A percentile compares a stretch with the other conserved stretches of the same genome.
These are phyloP conservation scores for Discoglossus pictus DNA, from an alignment of 2,797 vertebrate species.

Conservation along the genomic window DNA sequence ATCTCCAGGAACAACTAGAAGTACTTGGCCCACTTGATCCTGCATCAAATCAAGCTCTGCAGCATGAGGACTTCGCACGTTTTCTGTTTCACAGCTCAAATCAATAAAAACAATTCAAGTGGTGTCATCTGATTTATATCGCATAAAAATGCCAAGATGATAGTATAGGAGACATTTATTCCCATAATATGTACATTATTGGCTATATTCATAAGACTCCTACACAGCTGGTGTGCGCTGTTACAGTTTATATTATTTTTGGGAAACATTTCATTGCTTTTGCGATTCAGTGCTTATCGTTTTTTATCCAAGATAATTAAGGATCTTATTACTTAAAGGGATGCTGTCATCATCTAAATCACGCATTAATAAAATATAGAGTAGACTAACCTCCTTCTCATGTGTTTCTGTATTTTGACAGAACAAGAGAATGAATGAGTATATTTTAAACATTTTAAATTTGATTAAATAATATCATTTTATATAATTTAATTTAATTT, in stretches of 20 bases:
- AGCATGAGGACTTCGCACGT: conserved; percentile 22
- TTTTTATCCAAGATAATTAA: conserved; percentile 37
- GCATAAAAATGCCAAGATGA: conserved; percentile 38
- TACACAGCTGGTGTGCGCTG: conserved; percentile 31
- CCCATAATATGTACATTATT: conserved; percentile 39
- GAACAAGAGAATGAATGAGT: too few species aligned
- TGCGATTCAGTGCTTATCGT: conserved; percentile 42
- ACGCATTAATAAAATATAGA: too few species aligned
- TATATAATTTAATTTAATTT: too few species aligned
- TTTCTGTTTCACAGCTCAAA: conserved; percentile 40
- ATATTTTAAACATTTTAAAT: too few species aligned
- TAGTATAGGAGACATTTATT: conserved; percentile 33
- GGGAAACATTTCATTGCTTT: conserved; percentile 32
- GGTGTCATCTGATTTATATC: conserved; percentile 29
- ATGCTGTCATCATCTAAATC: too few species aligned
- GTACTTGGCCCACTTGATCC: conserved; percentile 22
- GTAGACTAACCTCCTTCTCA: too few species aligned
- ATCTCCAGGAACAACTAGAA: conserved; percentile 7
- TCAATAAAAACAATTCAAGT: conserved; percentile 43
- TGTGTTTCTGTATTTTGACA: too few species aligned
- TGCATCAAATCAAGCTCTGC: conserved; percentile 35
- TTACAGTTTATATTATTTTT: conserved; percentile 42
- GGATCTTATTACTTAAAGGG: conserved; percentile 37
- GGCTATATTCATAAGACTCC: conserved; percentile 32
- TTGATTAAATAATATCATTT: too few species aligned